Conservation (phyloP, 2,888 invertebrate genomes). For the Odontothrips loti region DNA sequence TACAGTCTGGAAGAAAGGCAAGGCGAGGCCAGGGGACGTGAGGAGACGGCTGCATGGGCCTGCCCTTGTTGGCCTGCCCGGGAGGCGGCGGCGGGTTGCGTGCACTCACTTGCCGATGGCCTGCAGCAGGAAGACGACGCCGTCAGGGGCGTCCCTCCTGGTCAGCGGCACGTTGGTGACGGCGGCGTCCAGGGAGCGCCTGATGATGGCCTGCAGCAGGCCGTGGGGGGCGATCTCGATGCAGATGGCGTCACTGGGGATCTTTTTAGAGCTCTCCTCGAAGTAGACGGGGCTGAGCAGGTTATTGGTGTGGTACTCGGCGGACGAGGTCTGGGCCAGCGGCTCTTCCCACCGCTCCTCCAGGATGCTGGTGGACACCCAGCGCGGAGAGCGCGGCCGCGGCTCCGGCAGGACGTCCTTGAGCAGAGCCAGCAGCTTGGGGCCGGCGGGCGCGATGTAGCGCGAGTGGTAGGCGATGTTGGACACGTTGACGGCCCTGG, state of each 20-base stretch:
- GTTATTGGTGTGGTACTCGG: constrained; percentile 66
- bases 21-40: too few species aligned
- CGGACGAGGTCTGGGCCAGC: constrained; percentile 55
- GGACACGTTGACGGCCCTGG: constrained; percentile 40
- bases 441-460: constrained; percentile 48
- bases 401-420: constrained; percentile 46
- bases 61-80: neutral
- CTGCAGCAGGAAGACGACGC: constrained; percentile 35
- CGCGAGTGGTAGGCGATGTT: constrained; percentile 42
- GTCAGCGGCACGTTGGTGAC: constrained; percentile 72
- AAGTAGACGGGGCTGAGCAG: constrained; percentile 66
- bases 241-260: constrained; percentile 75
- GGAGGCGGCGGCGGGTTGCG: neutral
- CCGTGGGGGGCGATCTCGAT: constrained; percentile 91
- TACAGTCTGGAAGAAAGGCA: constrained; percentile 49
- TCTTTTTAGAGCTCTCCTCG: constrained; percentile 73
- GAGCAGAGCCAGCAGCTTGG: constrained; percentile 47
- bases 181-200: constrained; percentile 65
- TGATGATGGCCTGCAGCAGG: constrained; percentile 79
- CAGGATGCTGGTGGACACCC: constrained; percentile 50
- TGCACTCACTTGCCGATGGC: constrained; percentile 23
- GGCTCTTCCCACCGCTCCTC: constrained; percentile 57
- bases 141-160: constrained; percentile 45
- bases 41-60: too few species aligned
- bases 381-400: constrained; percentile 49